Percentiles rank a stretch among this genome's conserved stretches.
Conservation (phyloP, 2,113 vertebrate genomes). For the Petromus typicus region DNA sequence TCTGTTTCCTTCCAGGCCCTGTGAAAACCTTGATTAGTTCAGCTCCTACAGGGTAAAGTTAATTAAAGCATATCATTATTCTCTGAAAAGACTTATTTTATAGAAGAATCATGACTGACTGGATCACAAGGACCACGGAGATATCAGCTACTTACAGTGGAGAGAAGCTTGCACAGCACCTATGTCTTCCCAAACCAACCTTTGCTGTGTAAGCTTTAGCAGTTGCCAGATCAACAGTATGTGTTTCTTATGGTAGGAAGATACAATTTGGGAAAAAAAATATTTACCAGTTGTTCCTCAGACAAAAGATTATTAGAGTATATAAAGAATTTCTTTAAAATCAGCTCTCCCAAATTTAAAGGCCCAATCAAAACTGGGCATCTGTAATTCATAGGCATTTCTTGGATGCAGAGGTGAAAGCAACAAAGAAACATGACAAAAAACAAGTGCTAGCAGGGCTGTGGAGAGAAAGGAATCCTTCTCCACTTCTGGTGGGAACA, state of each 20-base stretch:
- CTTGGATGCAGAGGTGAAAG: too few species aligned
- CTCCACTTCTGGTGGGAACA: too few species aligned
- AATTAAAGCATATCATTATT: constrained; percentile 45
- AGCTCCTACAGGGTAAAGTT: constrained; percentile 36
- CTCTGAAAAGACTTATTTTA: constrained; percentile 37
- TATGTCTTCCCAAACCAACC: neutral
- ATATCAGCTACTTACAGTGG: neutral
- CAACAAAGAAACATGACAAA: too few species aligned
- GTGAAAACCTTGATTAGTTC: constrained; percentile 1
- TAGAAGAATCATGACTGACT: constrained; percentile 31
- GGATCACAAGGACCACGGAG: neutral
- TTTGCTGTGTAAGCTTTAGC: neutral
- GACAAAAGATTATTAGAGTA: too few species aligned
- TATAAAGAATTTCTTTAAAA: too few species aligned
- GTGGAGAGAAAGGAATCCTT: too few species aligned
- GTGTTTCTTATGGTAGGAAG: neutral
- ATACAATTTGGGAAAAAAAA: neutral
- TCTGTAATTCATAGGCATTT: too few species aligned
- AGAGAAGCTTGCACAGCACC: neutral
- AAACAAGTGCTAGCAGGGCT: too few species aligned
- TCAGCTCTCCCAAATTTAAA: too few species aligned
- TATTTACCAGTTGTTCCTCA: too few species aligned
- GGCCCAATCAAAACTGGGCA: too few species aligned
- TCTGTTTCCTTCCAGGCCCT: neutral
- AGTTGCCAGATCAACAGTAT: neutral